Percentiles rank a stretch among this genome's conserved stretches.
Evolutionary conservation across 1,140 invertebrate genomes (phyloP).

Genomic region (Triops cancriformis): DNA sequence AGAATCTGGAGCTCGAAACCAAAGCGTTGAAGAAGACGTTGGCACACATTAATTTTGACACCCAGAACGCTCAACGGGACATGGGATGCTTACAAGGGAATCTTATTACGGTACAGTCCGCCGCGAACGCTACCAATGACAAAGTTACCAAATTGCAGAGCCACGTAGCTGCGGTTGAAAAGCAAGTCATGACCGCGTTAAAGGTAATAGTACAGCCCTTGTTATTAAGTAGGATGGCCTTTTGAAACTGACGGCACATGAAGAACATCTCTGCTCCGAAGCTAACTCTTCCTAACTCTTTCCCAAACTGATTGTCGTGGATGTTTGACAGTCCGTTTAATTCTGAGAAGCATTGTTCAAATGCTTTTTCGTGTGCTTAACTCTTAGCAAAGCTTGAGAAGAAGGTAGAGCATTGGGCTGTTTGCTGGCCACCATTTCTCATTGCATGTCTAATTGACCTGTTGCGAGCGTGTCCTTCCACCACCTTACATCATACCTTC

Average conservation of each 20-base stretch:
- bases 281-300: neutral
- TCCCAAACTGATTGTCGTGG: neutral
- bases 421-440: neutral
- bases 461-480: neutral
- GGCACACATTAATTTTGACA: slow-evolving; percentile 30
- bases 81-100: slow-evolving; percentile 33
- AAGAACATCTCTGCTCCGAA: neutral
- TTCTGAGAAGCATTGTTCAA: neutral
- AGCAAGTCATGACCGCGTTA: slow-evolving; percentile 30
- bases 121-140: slow-evolving; percentile 29
- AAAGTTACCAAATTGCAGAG: slow-evolving; percentile 30
- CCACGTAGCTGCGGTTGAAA: slow-evolving; percentile 31
- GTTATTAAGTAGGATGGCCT: neutral
- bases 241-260: neutral
- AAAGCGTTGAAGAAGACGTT: slow-evolving; percentile 26
- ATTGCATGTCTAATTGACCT: slow-evolving; percentile 5
- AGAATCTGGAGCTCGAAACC: slow-evolving; percentile 13
- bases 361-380: neutral
- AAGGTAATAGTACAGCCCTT: slow-evolving; percentile 27
- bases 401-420: neutral
- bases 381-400: neutral
- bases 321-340: neutral
- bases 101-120: slow-evolving; percentile 30
- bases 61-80: slow-evolving; percentile 29
- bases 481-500: neutral